These are phyloP conservation scores for Muscicapa comitata DNA, from an alignment of 2,797 vertebrate species.

Conservation along the genomic window DNA sequence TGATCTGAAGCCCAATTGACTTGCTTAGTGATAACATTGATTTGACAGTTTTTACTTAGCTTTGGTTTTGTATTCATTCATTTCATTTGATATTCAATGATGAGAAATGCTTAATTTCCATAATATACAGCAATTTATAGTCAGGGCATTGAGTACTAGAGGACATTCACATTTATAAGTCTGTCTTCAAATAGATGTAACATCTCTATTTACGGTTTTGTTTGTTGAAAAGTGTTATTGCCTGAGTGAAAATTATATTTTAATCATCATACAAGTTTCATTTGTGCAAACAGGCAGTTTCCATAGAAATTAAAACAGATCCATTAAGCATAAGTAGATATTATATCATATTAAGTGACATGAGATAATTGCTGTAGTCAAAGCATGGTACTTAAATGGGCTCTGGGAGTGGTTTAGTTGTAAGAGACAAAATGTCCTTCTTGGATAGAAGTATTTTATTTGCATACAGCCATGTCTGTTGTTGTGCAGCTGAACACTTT, in stretches of 20 bases:
- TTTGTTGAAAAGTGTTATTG: background rate
- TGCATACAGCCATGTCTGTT: background rate
- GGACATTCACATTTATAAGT: background rate
- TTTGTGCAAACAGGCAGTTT: conserved; percentile 5
- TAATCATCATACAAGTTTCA: background rate
- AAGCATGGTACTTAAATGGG: background rate
- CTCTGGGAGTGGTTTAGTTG: background rate
- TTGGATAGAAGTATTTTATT: background rate
- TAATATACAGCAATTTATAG: background rate
- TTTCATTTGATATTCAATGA: background rate
- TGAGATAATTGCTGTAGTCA: conserved; percentile 20
- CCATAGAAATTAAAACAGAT: conserved; percentile 9
- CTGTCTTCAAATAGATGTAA: background rate
- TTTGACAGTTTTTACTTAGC: background rate
- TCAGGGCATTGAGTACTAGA: background rate
- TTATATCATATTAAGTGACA: conserved; percentile 27
- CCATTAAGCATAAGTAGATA: background rate
- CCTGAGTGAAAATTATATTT: conserved; percentile 24
- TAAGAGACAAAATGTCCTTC: background rate
- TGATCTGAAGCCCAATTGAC: background rate
- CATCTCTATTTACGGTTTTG: background rate
- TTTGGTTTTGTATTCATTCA: background rate
- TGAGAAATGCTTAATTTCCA: background rate
- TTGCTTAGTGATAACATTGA: background rate
- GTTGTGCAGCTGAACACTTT: conserved; percentile 4